Evolutionary conservation across 2,888 invertebrate genomes (phyloP).

Genomic region (Macrosoma leucophasiata): DNA sequence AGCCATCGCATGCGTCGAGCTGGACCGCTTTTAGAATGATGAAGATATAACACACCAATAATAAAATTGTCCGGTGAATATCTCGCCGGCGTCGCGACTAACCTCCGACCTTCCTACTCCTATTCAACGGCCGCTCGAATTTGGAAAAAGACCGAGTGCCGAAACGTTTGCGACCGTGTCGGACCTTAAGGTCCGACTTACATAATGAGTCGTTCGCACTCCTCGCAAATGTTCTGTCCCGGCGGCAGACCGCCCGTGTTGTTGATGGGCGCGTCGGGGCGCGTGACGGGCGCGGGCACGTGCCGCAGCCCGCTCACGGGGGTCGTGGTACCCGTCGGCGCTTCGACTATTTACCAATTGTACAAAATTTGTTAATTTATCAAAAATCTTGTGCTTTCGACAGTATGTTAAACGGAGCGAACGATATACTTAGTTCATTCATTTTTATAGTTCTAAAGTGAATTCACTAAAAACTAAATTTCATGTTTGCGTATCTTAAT

Average conservation of each 20-base stretch:
- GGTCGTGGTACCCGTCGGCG: constrained; percentile 54
- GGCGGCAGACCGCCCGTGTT: constrained; percentile 85
- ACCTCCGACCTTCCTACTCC: no score
- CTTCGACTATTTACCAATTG: constrained; percentile 55
- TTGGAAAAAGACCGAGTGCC: constrained; percentile 16
- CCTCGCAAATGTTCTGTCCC: constrained; percentile 96
- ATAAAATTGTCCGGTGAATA: no score
- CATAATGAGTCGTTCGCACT: constrained; percentile 98
- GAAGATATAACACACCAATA: no score
- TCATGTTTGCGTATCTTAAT: no score
- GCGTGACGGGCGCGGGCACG: constrained; percentile 84
- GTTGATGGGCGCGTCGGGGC: constrained; percentile 77
- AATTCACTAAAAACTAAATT: no score
- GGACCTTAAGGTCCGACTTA: constrained; percentile 85
- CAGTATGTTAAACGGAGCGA: no score
- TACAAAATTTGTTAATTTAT: constrained; percentile 1
- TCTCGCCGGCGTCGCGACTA: no score
- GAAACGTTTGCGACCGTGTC: constrained; percentile 77
- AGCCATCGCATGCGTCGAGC: no score
- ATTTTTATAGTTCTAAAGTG: no score
- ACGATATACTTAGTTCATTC: no score
- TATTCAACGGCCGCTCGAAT: constrained; percentile 11
- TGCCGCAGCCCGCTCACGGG: constrained; percentile 78
- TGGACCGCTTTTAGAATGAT: no score
- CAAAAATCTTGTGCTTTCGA: no score